Percentiles rank a stretch among this genome's conserved stretches.
Evolutionary conservation across 2,113 vertebrate species (phyloP).

Genomic region (Caracal caracal): DNA sequence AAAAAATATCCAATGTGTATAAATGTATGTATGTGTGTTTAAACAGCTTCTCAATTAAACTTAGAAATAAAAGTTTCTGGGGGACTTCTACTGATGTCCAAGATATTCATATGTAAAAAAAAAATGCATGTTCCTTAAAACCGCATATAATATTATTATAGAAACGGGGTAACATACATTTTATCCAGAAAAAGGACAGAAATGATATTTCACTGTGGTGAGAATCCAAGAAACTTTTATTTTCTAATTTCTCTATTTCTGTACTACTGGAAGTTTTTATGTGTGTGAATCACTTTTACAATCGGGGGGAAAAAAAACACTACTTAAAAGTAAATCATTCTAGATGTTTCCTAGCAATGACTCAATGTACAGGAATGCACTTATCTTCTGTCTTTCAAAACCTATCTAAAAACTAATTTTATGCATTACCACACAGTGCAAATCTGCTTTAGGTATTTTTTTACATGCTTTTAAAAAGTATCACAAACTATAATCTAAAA

Average conservation of each 20-base stretch:
- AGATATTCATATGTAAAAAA: background rate
- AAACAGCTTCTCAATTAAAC: background rate
- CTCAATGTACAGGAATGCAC: constrained; percentile 18
- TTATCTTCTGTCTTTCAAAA: background rate
- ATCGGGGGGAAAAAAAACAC: background rate
- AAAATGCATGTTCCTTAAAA: background rate
- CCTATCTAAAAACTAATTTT: constrained; percentile 26
- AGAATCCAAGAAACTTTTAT: background rate
- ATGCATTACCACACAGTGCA: background rate
- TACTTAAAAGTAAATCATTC: constrained; percentile 29
- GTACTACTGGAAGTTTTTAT: background rate
- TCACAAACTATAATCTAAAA: constrained; percentile 46
- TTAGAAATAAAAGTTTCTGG: background rate
- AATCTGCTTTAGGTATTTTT: constrained; percentile 45
- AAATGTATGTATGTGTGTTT: too few relatives aligned
- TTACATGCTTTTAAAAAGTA: constrained; percentile 28
- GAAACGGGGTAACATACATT: background rate
- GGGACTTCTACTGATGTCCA: background rate
- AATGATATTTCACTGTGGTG: background rate
- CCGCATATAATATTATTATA: background rate
- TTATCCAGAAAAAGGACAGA: background rate
- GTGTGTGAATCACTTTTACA: background rate
- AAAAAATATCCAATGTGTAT: background rate
- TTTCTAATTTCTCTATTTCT: constrained; percentile 26
- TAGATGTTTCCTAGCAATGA: background rate